Base-by-base conservation (phyloP, 2,888 invertebrate species). In the Pachycephus smyrnensis region DNA sequence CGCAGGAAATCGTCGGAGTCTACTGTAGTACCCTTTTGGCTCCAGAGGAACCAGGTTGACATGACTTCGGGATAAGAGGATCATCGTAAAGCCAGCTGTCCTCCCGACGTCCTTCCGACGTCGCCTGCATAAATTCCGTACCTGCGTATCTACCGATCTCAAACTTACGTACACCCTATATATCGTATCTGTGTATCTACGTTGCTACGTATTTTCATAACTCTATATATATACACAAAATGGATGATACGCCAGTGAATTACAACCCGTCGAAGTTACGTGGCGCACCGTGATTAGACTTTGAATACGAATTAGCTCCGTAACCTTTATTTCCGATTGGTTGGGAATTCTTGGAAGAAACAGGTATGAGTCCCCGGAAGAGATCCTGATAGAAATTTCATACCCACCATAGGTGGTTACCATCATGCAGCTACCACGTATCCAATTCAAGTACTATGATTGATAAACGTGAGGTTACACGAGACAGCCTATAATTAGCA, bases 21-120 rank as follows among this genome's bases (percentile, higher is more conserved):
- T 23, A 2, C 9, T 55, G 23, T 9, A 55, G 55, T 55, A 23
- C 55, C 23, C 55, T 55, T 55, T 55, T 9, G 55, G 23, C 55
- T 55, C 23, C 9, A 15, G 9, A 23, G 55, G 55, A 55, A 55
- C 23, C 55, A 55, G 55, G 23, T 9, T 55, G 69, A 69, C 69
- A 76, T 78, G 80, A 83, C 80, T 77, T 79, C 75, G 75, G 84
- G 82, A 86, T 87, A 86, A 88, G 86, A 85, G 86, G 86, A 88
- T 88, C 85, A 86, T 83, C 84, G 84, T 85, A 88, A 87, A 89
- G 85, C 85, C 85, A 86, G 84, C 83, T 85, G 85, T 87, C 87
- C 86, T 83, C 83, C 79, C 79, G 80, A 85, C 55, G 82, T 78
- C 82, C 86, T 83, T 82, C 80, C 79, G 81, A 85, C 55, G 82